Percentiles rank a stretch among this genome's conserved stretches.
These are phyloP conservation scores for Enchytraeus crypticus DNA, from an alignment of 2,888 invertebrate species.

Conservation along the genomic window DNA sequence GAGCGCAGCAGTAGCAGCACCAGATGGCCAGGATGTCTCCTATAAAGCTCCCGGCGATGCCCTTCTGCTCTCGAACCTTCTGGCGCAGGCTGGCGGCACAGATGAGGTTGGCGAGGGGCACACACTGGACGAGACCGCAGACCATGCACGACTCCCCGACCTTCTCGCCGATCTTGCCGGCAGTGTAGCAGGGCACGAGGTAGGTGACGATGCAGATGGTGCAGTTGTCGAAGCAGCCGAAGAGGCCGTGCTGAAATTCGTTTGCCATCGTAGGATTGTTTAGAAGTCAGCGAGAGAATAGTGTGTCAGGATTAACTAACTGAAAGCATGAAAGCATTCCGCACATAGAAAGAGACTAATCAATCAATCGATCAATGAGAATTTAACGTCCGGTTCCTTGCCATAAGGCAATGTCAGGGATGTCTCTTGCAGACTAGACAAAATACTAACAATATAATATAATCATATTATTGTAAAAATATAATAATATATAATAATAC, in stretches of 20 bases:
- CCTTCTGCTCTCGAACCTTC: constrained; percentile 37
- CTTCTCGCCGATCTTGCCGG: constrained; percentile 42
- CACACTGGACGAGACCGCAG: constrained; percentile 34
- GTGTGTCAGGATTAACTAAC: too few species aligned
- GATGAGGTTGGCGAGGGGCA: constrained; percentile 33
- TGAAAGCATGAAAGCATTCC: too few species aligned
- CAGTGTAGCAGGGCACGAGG: constrained; percentile 41
- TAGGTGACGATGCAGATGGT: constrained; percentile 39
- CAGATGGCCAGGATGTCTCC: constrained; percentile 33
- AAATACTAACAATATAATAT: too few species aligned
- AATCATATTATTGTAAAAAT: too few species aligned
- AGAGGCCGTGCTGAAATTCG: constrained; percentile 41
- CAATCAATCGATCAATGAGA: too few species aligned
- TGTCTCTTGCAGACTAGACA: too few species aligned
- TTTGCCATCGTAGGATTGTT: too few species aligned
- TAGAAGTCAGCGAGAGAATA: too few species aligned
- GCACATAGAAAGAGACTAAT: too few species aligned
- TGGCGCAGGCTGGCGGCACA: constrained; percentile 31
- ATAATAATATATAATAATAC: too few species aligned
- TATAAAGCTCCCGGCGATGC: constrained; percentile 32
- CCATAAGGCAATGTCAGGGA: too few species aligned
- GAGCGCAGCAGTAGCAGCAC: constrained; percentile 35
- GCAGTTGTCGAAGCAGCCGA: constrained; percentile 43
- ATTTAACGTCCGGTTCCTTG: too few species aligned
- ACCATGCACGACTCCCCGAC: constrained; percentile 41